Percentiles rank a stretch among this genome's conserved stretches.
Conservation (phyloP, 2,888 invertebrate genomes). For the Lysandra bellargus region DNA sequence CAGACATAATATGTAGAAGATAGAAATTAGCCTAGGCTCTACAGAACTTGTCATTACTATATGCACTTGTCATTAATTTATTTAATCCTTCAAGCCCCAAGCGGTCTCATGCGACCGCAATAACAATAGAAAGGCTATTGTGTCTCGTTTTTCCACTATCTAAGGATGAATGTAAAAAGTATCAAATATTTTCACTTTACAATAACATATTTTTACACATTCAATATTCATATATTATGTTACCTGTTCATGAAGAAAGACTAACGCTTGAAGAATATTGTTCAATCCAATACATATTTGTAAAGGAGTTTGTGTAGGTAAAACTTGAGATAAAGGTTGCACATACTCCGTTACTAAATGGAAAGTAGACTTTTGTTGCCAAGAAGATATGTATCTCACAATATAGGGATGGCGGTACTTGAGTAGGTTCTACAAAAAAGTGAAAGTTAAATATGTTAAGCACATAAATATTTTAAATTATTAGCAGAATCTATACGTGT, state of each 20-base stretch:
- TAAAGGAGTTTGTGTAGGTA: slow-evolving; percentile 84
- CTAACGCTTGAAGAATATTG: slow-evolving; percentile 88
- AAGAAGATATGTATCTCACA: slow-evolving; percentile 89
- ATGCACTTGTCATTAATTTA: not conserved
- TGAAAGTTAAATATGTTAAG: not conserved
- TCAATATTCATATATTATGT: slow-evolving; percentile 37
- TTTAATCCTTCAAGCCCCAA: not conserved
- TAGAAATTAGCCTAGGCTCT: no score
- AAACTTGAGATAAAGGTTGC: slow-evolving; percentile 85
- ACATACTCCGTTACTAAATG: slow-evolving; percentile 92
- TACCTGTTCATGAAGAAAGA: slow-evolving; percentile 91
- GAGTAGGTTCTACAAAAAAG: slow-evolving; percentile 86
- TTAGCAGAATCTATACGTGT: not conserved
- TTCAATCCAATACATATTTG: slow-evolving; percentile 93
- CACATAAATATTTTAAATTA: not conserved
- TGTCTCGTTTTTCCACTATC: no score
- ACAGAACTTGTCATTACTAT: not conserved
- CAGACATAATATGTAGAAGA: no score
- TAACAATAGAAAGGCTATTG: no score
- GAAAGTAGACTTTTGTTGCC: slow-evolving; percentile 87
- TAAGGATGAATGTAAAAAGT: not conserved
- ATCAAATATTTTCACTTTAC: no score
- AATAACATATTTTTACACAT: no score
- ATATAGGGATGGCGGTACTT: slow-evolving; percentile 93
- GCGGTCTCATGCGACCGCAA: no score